Conservation (phyloP, 1,140 invertebrate genomes). For the Papilio dardanus region DNA sequence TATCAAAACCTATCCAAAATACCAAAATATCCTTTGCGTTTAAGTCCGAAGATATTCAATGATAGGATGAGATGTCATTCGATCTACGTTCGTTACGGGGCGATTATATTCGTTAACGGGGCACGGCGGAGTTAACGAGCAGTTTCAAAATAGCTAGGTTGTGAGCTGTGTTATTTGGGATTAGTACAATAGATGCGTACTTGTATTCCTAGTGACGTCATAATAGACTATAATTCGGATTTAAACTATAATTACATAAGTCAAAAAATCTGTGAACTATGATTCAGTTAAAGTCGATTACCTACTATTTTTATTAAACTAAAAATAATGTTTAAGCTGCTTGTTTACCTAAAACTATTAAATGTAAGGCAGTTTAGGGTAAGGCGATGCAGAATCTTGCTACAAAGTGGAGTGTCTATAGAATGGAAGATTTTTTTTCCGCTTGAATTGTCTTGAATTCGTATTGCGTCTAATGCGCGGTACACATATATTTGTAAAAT, state of each 20-base stretch:
- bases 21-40: neutral
- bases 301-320: too few species aligned
- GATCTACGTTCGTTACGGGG: conserved; percentile 43
- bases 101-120: conserved; percentile 47
- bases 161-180: neutral
- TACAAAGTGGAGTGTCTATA: too few species aligned
- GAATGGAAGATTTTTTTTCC: too few species aligned
- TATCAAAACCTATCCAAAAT: too few species aligned
- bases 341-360: too few species aligned
- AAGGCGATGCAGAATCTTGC: too few species aligned
- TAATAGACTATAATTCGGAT: neutral
- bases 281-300: too few species aligned
- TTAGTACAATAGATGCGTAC: neutral
- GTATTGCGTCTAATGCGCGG: too few species aligned
- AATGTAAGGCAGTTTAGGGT: too few species aligned
- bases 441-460: too few species aligned
- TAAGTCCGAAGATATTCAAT: neutral
- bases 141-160: conserved; percentile 19
- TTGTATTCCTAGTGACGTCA: neutral
- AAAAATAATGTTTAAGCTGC: too few species aligned
- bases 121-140: conserved; percentile 8
- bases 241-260: neutral
- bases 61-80: neutral
- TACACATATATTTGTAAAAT: too few species aligned
- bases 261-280: neutral